Evolutionary conservation across 1,140 invertebrate species (phyloP), one percentile per base, ranked within the genome.

Genomic region (Phocides pigmalion): DNA sequence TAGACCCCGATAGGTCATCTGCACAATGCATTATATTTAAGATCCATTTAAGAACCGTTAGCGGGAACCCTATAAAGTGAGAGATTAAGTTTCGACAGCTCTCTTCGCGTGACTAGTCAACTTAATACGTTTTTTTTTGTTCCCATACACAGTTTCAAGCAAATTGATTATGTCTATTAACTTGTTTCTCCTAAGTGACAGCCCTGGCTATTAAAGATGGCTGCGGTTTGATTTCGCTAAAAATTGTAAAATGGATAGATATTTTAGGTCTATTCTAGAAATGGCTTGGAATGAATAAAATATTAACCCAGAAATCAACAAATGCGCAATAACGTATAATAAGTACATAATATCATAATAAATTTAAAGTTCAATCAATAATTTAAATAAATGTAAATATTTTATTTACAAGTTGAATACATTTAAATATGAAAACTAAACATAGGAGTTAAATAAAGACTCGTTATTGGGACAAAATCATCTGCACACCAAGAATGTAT

Each of bases 141-240:
- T 62, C 58, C 53, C 54, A 67, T 68, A 69, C 68, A 70, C 50
- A 78, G 61, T 72, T 83, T 79, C 62, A 62, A 68, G 68, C 65
- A 79, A 87, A 87, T 85, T 87, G 81, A 84, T 82, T 82, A 75
- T 64, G 70, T 74, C 79, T 82, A 85, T 85, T 85, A 84, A 76
- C 72, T 82, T 78, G 80, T 85, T 84, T 71, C 66, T 72, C 47
- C 64, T 59, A 71, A 74, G 71, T 79, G 81, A 80, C 79, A 76
- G 75, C 68, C 63, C 67, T 73, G 56, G 61, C 54, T 71, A 72
- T 79, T 76, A 72, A 67, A 72, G 64, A 75, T 69, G 66, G 65
- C 68, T 42, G 64, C 62, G 62, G 50, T 67, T 68, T 59, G 70
- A 66, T 74, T 66, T 59, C 42, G 35, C 35, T 14, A n/a, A 39